These are phyloP conservation scores for Yponomeuta malinellus DNA, from an alignment of 2,888 invertebrate genomes.

Conservation along the genomic window DNA sequence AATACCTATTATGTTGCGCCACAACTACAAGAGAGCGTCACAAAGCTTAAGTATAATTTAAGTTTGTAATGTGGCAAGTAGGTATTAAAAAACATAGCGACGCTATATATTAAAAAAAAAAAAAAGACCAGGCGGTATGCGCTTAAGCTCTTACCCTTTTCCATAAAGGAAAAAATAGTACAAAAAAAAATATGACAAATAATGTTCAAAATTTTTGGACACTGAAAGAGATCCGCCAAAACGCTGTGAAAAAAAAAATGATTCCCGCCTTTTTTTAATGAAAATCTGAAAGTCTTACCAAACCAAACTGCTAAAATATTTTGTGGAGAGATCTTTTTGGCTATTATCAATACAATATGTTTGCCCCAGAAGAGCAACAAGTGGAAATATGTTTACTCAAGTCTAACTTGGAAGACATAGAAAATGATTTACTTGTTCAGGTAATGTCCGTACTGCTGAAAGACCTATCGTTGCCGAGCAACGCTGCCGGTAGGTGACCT, in stretches of 20 bases:
- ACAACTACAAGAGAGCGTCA: too few relatives aligned
- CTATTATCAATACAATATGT: slow-evolving; percentile 36
- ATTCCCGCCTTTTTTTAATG: background rate
- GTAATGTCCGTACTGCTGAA: slow-evolving; percentile 29
- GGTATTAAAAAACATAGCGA: too few relatives aligned
- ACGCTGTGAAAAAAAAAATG: background rate
- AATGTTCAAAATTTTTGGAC: background rate
- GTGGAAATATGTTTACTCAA: slow-evolving; percentile 56
- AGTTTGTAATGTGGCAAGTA: background rate
- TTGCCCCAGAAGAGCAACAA: slow-evolving; percentile 53
- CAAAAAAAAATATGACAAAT: background rate
- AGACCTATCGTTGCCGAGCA: too few relatives aligned
- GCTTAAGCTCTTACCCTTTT: too few relatives aligned
- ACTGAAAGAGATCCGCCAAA: background rate
- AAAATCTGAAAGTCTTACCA: too few relatives aligned
- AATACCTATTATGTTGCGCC: too few relatives aligned
- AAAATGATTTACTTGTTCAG: slow-evolving; percentile 46
- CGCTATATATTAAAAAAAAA: too few relatives aligned
- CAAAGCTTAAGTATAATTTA: too few relatives aligned
- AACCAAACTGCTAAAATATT: too few relatives aligned
- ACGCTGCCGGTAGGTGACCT: background rate
- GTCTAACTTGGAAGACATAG: slow-evolving; percentile 52
- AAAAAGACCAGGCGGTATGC: too few relatives aligned
- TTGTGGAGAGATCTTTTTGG: too few relatives aligned
- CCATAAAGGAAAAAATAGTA: too few relatives aligned